Evolutionary conservation across 2,113 vertebrate genomes (phyloP), one percentile per base, ranked within the genome.

Genomic region (Ciconia stormi): DNA sequence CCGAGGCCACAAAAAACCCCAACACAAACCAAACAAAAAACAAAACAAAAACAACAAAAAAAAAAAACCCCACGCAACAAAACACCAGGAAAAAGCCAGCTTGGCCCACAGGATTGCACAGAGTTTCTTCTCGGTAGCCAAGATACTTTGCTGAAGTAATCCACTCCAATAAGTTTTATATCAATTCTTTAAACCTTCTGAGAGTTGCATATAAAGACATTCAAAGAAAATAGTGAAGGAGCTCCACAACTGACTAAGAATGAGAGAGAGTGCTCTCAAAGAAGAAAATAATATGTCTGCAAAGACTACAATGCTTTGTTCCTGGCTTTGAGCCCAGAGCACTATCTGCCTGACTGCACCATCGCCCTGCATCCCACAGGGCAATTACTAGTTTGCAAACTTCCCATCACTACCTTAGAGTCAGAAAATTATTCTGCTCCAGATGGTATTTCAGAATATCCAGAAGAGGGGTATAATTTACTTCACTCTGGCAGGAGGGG

Each of bases 41-140:
- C 44, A 6, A 16, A 55, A 8, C 38, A 38, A 38, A 38, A 38
- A 38, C 38, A 38, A 38, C 38, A 38, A 38, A 8, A 38, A 38
- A 38, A 38, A 38, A 44, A 29, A 19, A 14, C 6, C 16, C 46
- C 19, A 16, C 15, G 34, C 14, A 52, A 32, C n/a, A 46, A 30
- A 5, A 42, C 7, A 44, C 3, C 5, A 61, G 13, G 6, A 13
- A 27, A 63, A 71, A 6, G 3, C 0, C 11, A 63, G 36, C 15
- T 23, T 61, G 53, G 6, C 34, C 46, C 25, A 46, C 18, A 62
- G 36, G 36, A 19, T 18, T 49, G 11, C 25, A 55, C 11, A 49
- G n/a, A 6, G 25, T 25, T 52, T 44, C 30, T 59, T 71, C 34
- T 11, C 38, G 14, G 30, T 5, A 71, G 9, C 11, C 50, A 73